These are phyloP conservation scores for Mola mola DNA, from an alignment of 2,113 vertebrate species.

Conservation along the genomic window DNA sequence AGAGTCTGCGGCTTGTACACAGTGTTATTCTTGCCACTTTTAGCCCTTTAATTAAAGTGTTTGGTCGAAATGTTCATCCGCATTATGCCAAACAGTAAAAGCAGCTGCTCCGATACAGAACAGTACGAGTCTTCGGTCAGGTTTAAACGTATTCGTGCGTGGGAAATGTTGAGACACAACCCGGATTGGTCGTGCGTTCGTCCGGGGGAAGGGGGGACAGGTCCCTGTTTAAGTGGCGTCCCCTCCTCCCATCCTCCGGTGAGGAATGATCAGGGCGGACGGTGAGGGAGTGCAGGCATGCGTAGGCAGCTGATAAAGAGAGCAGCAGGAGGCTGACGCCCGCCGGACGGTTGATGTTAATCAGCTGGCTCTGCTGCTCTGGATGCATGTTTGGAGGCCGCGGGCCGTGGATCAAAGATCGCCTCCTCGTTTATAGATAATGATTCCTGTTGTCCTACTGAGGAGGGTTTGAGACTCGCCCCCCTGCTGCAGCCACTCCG, in stretches of 20 bases:
- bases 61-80: too few relatives aligned
- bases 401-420: constrained; percentile 54
- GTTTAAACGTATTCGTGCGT: too few relatives aligned
- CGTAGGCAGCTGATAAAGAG: constrained; percentile 72
- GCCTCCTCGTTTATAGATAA: constrained; percentile 39
- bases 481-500: constrained; percentile 3
- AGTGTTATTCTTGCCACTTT: too few relatives aligned
- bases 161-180: constrained; percentile 38
- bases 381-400: constrained; percentile 11
- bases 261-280: constrained; percentile 48
- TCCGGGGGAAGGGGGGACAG: constrained; percentile 19
- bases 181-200: constrained; percentile 16
- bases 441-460: constrained; percentile 38
- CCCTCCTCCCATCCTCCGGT: constrained; percentile 63
- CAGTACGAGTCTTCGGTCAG: too few relatives aligned
- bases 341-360: constrained; percentile 66
- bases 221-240: constrained; percentile 13
- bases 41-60: too few relatives aligned
- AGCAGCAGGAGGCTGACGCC: constrained; percentile 74
- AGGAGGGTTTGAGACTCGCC: background rate
- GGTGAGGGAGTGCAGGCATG: constrained; percentile 73
- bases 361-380: constrained; percentile 15
- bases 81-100: too few relatives aligned
- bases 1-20: too few relatives aligned
- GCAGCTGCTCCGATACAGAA: too few relatives aligned